A percentile compares a stretch with the other conserved stretches of the same genome.
Conservation (phyloP, 2,797 vertebrate species). For the Chelidonichthys spinosus region DNA sequence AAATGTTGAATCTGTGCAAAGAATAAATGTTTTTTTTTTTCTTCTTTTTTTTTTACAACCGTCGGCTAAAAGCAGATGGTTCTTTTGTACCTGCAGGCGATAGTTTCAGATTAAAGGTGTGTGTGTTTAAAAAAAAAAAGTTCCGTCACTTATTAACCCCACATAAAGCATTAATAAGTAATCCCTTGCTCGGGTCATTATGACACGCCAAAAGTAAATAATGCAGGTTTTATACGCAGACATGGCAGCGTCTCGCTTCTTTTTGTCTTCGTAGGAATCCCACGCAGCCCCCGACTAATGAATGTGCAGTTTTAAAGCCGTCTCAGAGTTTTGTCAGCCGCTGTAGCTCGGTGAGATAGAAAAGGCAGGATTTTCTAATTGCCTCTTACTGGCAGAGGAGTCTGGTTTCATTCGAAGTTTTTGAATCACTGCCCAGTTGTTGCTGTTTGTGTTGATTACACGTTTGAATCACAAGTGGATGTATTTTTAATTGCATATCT, state of each 20-base stretch:
- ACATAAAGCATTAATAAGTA: slow-evolving; percentile 41
- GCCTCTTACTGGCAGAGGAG: background rate
- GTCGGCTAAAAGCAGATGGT: slow-evolving; percentile 68
- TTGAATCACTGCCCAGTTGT: background rate
- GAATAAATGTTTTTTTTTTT: background rate
- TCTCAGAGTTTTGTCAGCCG: slow-evolving; percentile 19
- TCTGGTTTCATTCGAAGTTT: background rate
- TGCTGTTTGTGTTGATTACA: background rate
- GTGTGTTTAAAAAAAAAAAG: background rate
- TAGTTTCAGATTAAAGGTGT: slow-evolving; percentile 53
- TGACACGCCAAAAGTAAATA: slow-evolving; percentile 65
- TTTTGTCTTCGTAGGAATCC: slow-evolving; percentile 61
- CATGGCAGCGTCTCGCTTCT: slow-evolving; percentile 42
- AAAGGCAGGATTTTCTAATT: slow-evolving; percentile 17
- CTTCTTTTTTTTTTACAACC: slow-evolving; percentile 40
- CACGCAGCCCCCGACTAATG: slow-evolving; percentile 47
- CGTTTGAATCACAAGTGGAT: background rate
- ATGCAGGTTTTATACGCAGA: slow-evolving; percentile 31
- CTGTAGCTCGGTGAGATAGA: background rate
- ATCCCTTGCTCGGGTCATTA: slow-evolving; percentile 21
- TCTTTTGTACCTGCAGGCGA: slow-evolving; percentile 78
- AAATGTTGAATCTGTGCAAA: too few species aligned
- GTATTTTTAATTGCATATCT: background rate
- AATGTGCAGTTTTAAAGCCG: slow-evolving; percentile 50
- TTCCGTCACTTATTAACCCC: slow-evolving; percentile 68